Percentiles rank a stretch among this genome's conserved stretches.
Evolutionary conservation across 92 coral and sea anemone genomes (phyloP).

Genomic region (Hydrozoanthus gracilis): DNA sequence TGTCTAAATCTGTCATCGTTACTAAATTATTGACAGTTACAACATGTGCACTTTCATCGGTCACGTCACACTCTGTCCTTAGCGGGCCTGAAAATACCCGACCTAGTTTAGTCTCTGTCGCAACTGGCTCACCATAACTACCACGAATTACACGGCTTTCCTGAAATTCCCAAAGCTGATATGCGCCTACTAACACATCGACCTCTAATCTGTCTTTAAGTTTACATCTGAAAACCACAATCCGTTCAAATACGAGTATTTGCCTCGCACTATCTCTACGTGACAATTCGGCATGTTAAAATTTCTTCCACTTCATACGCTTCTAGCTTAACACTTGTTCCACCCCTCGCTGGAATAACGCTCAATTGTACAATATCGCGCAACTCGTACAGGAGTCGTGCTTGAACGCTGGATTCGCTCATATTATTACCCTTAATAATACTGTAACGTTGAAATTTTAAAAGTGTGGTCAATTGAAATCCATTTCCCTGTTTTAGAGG

Average conservation of each 20-base stretch:
- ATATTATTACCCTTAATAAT: conserved; percentile 12
- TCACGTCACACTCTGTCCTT: conserved; percentile 6
- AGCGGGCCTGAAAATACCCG: conserved; percentile 62
- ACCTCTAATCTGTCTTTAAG: conserved; percentile 45
- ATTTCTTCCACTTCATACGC: conserved; percentile 65
- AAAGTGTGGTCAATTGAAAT: conserved; percentile 61
- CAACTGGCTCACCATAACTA: conserved; percentile 51
- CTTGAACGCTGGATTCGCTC: not conserved
- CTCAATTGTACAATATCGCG: conserved; percentile 51
- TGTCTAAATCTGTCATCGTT: conserved; percentile 11
- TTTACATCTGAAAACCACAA: conserved; percentile 62
- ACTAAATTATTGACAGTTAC: conserved; percentile 23
- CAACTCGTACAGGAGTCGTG: conserved; percentile 50
- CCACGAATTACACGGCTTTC: conserved; percentile 47
- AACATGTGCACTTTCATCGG: not conserved
- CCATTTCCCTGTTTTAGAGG: conserved; percentile 27
- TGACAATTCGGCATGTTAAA: conserved; percentile 52
- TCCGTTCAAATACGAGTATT: conserved; percentile 47
- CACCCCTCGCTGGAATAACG: conserved; percentile 50
- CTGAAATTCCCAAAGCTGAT: conserved; percentile 68
- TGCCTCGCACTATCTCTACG: conserved; percentile 52
- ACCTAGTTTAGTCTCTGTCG: conserved; percentile 55
- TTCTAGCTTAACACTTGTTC: conserved; percentile 37
- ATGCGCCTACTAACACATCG: conserved; percentile 65
- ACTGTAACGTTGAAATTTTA: conserved; percentile 40